Evolutionary conservation across 1,140 invertebrate species (phyloP).

Genomic region (Ooceraea biroi): DNA sequence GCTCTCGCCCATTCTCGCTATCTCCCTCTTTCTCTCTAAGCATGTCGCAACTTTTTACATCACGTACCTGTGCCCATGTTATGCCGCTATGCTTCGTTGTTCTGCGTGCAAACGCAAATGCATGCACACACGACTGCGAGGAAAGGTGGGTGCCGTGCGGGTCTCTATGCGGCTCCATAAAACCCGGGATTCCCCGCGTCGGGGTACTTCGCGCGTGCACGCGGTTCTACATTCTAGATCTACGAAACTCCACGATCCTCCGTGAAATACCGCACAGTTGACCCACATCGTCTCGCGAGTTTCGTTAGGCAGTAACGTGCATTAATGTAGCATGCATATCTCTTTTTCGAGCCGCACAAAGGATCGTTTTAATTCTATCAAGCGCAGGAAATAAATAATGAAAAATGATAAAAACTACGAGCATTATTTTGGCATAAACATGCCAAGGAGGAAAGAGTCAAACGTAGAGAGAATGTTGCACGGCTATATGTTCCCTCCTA

Average conservation of each 20-base stretch:
- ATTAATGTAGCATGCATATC: background rate
- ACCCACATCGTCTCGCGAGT: background rate
- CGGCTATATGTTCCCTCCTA: background rate
- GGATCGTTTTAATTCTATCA: too few relatives aligned
- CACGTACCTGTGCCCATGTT: constrained; percentile 64
- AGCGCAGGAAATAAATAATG: too few relatives aligned
- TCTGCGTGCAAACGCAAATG: constrained; percentile 63
- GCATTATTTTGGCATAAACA: too few relatives aligned
- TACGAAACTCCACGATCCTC: background rate
- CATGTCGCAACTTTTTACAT: constrained; percentile 74
- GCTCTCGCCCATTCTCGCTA: constrained; percentile 51
- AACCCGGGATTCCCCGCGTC: background rate
- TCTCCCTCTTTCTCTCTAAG: constrained; percentile 67
- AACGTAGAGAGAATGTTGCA: background rate
- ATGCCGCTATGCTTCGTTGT: constrained; percentile 73
- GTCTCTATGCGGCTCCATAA: constrained; percentile 36
- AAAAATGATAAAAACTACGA: too few relatives aligned
- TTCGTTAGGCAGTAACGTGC: background rate
- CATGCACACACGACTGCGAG: constrained; percentile 54
- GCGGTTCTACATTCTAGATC: background rate
- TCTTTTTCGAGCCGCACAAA: too few relatives aligned
- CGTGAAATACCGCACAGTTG: background rate
- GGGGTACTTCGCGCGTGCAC: too few relatives aligned
- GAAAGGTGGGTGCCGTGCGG: constrained; percentile 46
- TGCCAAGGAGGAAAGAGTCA: background rate